Conservation (phyloP, 2,113 vertebrate species). For the Calidris pygmaea region DNA sequence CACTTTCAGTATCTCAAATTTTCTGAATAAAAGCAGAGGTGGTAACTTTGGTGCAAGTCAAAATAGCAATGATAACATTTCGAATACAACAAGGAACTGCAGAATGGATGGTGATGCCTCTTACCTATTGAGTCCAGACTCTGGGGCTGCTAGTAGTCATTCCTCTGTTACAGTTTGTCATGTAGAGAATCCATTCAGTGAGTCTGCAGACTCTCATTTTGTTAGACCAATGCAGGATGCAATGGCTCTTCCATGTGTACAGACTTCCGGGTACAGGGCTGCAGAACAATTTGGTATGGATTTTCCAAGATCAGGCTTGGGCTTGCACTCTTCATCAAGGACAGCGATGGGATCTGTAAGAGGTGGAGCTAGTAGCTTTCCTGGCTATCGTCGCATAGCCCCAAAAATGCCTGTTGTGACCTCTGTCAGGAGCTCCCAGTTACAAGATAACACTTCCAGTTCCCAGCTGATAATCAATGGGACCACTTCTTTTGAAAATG, state of each 20-base stretch:
- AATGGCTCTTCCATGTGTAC: constrained; percentile 75
- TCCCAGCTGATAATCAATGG: constrained; percentile 83
- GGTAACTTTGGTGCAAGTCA: constrained; percentile 69
- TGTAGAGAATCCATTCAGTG: constrained; percentile 74
- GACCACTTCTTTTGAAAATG: constrained; percentile 68
- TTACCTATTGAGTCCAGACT: constrained; percentile 81
- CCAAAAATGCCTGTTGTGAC: constrained; percentile 84
- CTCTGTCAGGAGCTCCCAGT: constrained; percentile 75
- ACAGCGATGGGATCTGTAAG: constrained; percentile 75
- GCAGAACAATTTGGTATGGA: constrained; percentile 86
- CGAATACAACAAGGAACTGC: constrained; percentile 87
- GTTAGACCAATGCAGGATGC: constrained; percentile 83
- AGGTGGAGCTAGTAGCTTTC: constrained; percentile 78
- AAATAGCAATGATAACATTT: constrained; percentile 78
- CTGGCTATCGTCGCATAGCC: constrained; percentile 88
- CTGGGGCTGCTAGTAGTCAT: constrained; percentile 64
- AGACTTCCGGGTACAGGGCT: constrained; percentile 70
- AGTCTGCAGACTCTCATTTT: constrained; percentile 81
- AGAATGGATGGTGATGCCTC: constrained; percentile 77
- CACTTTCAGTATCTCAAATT: constrained; percentile 85
- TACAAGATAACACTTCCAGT: constrained; percentile 78
- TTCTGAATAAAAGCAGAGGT: constrained; percentile 81
- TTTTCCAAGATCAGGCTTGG: constrained; percentile 84
- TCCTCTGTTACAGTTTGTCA: constrained; percentile 79
- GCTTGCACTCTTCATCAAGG: constrained; percentile 84